Conservation (phyloP, 2,888 invertebrate species). For the Tanypteryx hageni region DNA sequence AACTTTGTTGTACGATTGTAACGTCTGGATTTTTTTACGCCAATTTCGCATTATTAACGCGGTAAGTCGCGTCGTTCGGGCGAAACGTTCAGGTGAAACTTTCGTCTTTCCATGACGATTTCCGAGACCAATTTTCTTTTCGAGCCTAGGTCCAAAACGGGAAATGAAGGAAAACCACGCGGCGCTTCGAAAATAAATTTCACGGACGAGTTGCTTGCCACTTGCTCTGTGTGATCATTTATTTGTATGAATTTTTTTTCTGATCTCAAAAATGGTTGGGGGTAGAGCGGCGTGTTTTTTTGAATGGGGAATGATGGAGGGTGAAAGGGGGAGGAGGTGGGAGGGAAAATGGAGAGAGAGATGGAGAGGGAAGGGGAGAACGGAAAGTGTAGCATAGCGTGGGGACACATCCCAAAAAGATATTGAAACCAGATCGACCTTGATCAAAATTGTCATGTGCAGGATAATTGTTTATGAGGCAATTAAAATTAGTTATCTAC, state of each 20-base stretch:
- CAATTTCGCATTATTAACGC: too few relatives aligned
- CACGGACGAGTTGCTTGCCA: constrained; percentile 8
- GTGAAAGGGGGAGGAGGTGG: not conserved
- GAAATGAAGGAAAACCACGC: constrained; percentile 15
- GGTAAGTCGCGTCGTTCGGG: too few relatives aligned
- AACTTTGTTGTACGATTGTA: too few relatives aligned
- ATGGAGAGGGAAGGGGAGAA: not conserved
- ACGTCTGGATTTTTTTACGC: too few relatives aligned
- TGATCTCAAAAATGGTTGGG: not conserved
- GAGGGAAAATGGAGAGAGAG: not conserved
- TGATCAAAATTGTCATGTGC: too few relatives aligned
- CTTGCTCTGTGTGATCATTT: not conserved
- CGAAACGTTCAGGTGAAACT: too few relatives aligned
- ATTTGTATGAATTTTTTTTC: not conserved
- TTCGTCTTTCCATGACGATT: too few relatives aligned
- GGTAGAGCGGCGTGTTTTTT: not conserved
- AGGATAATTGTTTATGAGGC: too few relatives aligned
- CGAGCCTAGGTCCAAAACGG: not conserved
- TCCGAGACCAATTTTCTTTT: too few relatives aligned
- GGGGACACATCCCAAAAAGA: too few relatives aligned
- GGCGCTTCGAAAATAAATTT: constrained; percentile 8
- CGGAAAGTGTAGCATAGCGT: not conserved
- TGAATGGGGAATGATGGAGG: not conserved
- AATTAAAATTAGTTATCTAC: too few relatives aligned
- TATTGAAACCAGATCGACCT: too few relatives aligned